These are phyloP conservation scores for Chesias legatella DNA, from an alignment of 2,888 invertebrate species.

Conservation along the genomic window DNA sequence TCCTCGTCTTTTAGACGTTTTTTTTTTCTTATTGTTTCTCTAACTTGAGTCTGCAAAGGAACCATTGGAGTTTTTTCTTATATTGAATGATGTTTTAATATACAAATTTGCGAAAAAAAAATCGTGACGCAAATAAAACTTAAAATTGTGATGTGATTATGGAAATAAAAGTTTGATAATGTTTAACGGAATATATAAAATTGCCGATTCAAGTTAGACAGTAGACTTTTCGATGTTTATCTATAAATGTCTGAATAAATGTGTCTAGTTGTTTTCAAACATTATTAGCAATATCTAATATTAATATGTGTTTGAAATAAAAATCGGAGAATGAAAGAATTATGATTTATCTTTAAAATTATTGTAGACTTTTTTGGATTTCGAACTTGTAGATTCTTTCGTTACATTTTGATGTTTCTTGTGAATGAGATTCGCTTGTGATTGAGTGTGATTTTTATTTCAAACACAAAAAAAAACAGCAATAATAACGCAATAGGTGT, in stretches of 20 bases:
- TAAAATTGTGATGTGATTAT: background rate
- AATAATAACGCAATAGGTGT: constrained; percentile 75
- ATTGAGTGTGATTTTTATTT: constrained; percentile 43
- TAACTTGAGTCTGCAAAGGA: constrained; percentile 23
- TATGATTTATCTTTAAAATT: background rate
- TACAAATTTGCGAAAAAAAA: background rate
- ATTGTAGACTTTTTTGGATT: background rate
- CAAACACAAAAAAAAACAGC: constrained; percentile 54
- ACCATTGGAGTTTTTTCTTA: too few relatives aligned
- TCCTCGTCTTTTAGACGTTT: constrained; percentile 44
- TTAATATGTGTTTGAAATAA: constrained; percentile 47
- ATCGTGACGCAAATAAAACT: too few relatives aligned
- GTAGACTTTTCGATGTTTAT: constrained; percentile 40
- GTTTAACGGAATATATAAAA: background rate
- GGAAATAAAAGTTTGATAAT: background rate
- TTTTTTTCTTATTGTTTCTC: constrained; percentile 34
- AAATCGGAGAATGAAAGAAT: constrained; percentile 33
- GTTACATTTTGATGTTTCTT: background rate
- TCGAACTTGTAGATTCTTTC: background rate
- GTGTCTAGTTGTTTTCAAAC: constrained; percentile 32
- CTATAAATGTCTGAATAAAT: constrained; percentile 35
- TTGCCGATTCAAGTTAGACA: constrained; percentile 36
- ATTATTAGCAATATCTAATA: constrained; percentile 56
- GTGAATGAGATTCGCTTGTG: constrained; percentile 2
- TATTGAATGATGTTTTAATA: too few relatives aligned